Evolutionary conservation across 1,140 invertebrate genomes (phyloP).

Genomic region (Drosophila prosaltans): DNA sequence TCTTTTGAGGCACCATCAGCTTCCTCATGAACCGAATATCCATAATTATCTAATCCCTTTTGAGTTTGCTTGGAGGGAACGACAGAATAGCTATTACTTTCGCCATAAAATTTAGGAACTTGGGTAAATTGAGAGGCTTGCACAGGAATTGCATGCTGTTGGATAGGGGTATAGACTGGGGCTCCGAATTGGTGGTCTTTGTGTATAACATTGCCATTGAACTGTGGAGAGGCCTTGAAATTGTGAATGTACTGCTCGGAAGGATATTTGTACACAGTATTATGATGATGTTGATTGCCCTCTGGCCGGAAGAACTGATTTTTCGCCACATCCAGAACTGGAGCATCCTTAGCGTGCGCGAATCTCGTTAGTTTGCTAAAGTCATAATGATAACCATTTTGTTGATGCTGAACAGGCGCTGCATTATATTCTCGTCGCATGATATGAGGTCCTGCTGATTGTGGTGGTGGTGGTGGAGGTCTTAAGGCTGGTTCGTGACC

Average conservation of each 20-base stretch:
- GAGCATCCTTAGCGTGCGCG: conserved; percentile 58
- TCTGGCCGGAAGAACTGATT: conserved; percentile 56
- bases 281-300: conserved; percentile 31
- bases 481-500: conserved; percentile 24
- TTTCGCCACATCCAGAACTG: conserved; percentile 63
- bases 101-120: conserved; percentile 31
- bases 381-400: conserved; percentile 42
- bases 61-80: conserved; percentile 36
- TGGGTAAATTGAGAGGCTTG: conserved; percentile 50
- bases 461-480: conserved; percentile 21
- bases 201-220: conserved; percentile 58
- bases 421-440: conserved; percentile 55
- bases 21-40: conserved; percentile 75
- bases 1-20: conserved; percentile 44
- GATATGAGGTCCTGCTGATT: conserved; percentile 47
- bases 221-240: conserved; percentile 69
- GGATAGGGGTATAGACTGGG: conserved; percentile 50
- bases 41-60: conserved; percentile 12
- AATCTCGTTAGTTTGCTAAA: conserved; percentile 40
- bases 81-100: conserved; percentile 29
- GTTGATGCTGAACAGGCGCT: conserved; percentile 11
- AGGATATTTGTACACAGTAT: conserved; percentile 38
- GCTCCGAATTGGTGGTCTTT: conserved; percentile 41
- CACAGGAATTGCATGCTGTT: conserved; percentile 64
- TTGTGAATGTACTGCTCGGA: conserved; percentile 65